Evolutionary conservation across 2,888 invertebrate species (phyloP), one percentile per base, ranked within the genome.

Genomic region (Noctua pronuba): DNA sequence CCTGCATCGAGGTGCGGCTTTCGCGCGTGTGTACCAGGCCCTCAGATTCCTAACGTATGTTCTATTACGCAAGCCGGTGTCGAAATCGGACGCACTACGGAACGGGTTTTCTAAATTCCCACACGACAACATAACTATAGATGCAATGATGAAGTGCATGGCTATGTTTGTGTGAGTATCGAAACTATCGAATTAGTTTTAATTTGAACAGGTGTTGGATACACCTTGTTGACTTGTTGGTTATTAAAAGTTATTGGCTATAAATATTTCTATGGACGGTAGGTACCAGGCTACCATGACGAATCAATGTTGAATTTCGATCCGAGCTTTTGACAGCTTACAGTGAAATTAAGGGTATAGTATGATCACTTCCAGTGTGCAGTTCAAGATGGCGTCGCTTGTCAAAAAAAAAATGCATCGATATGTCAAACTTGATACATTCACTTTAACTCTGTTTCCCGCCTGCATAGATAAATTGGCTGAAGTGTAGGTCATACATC

Each of bases 41-140:
- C 75, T 79, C 72, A 52, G 78, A 75, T 77, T 73, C 83, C 79
- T 75, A 78, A 79, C 87, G 80, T 78, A 83, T 83, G 60, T 76
- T 60, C 38, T 81, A 84, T 91, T 91, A 86, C 91, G 90, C 88
- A 91, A 91, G 82, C 69, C 49, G 46, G 38, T 91, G 89, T 91
- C 88, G 91, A 90, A 90, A 91, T 86, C 77, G 73, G 82, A 88
- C 88, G 86, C 87, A 89, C 80, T 82, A 72, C 86, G 21, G 76
- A 89, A 90, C 90, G 87, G 84, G 90, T 90, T 91, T 90, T 89
- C 88, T 91, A 89, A 91, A 91, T 91, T 91, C 91, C 87, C 91
- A 89, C 86, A 87, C 85, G 81, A 82, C 83, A 79, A 70, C 84
- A 82, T 79, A 79, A 70, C 84, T 84, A 82, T n/a, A 65, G 88